A percentile compares a stretch with the other conserved stretches of the same genome.
phyloP scores from a whole-genome alignment of 2,888 invertebrate genomes.

The Sylvicola cinctus region DNA sequence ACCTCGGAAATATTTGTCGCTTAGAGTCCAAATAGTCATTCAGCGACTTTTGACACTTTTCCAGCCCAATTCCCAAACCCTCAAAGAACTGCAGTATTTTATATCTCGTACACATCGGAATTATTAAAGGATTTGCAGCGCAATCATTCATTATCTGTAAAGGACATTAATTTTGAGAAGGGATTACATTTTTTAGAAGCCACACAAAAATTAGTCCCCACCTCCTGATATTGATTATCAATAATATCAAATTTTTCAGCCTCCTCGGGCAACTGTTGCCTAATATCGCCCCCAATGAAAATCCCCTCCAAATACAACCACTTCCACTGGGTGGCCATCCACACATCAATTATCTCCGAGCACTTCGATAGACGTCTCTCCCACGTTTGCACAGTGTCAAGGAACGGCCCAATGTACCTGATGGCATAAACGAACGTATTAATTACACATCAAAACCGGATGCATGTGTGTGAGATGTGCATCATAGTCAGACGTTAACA shows the following conservation, averaged over 20 bases:
- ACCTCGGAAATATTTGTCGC: constrained; percentile 56
- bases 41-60: constrained; percentile 78
- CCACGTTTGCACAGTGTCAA: constrained; percentile 65
- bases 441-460: neutral
- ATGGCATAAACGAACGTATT: constrained; percentile 8
- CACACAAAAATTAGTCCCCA: too few relatives aligned
- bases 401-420: constrained; percentile 76
- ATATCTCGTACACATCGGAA: constrained; percentile 51
- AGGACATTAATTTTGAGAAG: constrained; percentile 1
- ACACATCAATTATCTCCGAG: constrained; percentile 71
- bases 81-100: constrained; percentile 60
- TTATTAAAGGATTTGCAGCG: constrained; percentile 55
- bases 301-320: constrained; percentile 88
- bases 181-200: neutral
- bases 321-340: constrained; percentile 69
- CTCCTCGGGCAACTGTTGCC: constrained; percentile 70
- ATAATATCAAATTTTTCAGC: constrained; percentile 80
- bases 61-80: constrained; percentile 50
- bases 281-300: constrained; percentile 76
- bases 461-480: neutral
- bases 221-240: constrained; percentile 30
- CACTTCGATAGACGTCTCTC: constrained; percentile 60
- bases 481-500: neutral
- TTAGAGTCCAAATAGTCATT: constrained; percentile 80
- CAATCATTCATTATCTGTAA: constrained; percentile 66